Conservation (phyloP, 2,797 vertebrate genomes). For the Lateolabrax maculatus region DNA sequence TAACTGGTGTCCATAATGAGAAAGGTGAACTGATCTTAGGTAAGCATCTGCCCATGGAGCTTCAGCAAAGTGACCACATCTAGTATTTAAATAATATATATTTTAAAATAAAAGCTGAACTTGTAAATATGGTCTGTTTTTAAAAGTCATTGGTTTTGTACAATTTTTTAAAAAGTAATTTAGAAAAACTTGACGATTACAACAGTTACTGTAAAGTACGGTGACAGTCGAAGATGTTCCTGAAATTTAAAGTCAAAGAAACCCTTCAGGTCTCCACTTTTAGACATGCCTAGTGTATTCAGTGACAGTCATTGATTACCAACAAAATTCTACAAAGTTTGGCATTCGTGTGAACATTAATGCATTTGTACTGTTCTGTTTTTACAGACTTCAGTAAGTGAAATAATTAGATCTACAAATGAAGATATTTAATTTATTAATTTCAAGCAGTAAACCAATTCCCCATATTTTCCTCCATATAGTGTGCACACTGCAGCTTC, state of each 20-base stretch:
- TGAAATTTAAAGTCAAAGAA: conserved; percentile 14
- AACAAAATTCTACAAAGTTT: background rate
- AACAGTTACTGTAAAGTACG: conserved; percentile 24
- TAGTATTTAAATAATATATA: conserved; percentile 76
- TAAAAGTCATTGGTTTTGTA: conserved; percentile 61
- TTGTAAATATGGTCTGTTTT: conserved; percentile 77
- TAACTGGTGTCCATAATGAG: conserved; percentile 22
- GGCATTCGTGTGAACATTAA: background rate
- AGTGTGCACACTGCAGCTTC: conserved; percentile 19
- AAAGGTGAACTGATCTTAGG: conserved; percentile 39
- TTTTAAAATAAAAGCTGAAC: conserved; percentile 65
- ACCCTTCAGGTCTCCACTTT: conserved; percentile 9
- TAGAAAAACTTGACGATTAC: conserved; percentile 47
- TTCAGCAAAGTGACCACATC: conserved; percentile 46
- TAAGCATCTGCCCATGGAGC: conserved; percentile 31
- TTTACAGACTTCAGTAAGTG: background rate
- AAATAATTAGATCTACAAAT: background rate
- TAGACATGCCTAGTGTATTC: background rate
- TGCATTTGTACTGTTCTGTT: background rate
- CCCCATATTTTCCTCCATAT: background rate
- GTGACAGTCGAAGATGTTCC: conserved; percentile 30
- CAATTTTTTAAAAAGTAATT: conserved; percentile 28
- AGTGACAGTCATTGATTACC: background rate
- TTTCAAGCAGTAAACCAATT: background rate
- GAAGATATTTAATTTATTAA: background rate